Evolutionary conservation across 2,888 invertebrate species (phyloP), one percentile per base, ranked within the genome.

Genomic region (Ctenicera cuprea): DNA sequence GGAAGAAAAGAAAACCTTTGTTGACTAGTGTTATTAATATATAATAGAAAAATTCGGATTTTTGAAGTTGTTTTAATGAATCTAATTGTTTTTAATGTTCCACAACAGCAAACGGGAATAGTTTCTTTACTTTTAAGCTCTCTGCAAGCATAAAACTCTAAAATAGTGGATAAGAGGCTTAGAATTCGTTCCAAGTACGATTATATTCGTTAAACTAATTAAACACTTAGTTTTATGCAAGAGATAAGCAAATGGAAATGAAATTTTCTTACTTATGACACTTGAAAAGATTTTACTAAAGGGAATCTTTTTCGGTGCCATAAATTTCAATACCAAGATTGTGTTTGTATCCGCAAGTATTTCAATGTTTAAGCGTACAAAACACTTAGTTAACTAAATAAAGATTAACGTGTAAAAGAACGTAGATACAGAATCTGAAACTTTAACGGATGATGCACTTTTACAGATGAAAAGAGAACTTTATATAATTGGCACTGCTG

Each of bases 221-320:
- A 78, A 76, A 74, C 76, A 78, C 77, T 78, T 77, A 78, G 76
- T 78, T 78, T 78, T 76, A 74, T 76, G 72, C 67, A 72, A 65
- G 69, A 77, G 78, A 78, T 77, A 78, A 76, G 76, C 50, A 52
- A 66, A 38, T 66, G 66, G 54, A 66, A 66, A 66, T 66, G 54
- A 41, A 66, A 66, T 66, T 66, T 41, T 22, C 54, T 66, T 66
- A 50, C 30, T 54, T 54, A 54, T 20, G 22, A 22, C 30, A 54
- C 30, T 54, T 54, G 30, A 54, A 54, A 54, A 22, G 30, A 26
- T 54, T 54, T 30, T 54, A 33, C 11, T 54, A 7, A 5, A 1
- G 54, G n/a, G 26, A 54, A 33, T 54, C 30, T 30, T 54, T 54
- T 33, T 54, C 26, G 54, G 54, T 9, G 14, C n/a, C 12, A 26